These are phyloP conservation scores for Leuciscus idus DNA, from an alignment of 2,113 vertebrate species.

Conservation along the genomic window DNA sequence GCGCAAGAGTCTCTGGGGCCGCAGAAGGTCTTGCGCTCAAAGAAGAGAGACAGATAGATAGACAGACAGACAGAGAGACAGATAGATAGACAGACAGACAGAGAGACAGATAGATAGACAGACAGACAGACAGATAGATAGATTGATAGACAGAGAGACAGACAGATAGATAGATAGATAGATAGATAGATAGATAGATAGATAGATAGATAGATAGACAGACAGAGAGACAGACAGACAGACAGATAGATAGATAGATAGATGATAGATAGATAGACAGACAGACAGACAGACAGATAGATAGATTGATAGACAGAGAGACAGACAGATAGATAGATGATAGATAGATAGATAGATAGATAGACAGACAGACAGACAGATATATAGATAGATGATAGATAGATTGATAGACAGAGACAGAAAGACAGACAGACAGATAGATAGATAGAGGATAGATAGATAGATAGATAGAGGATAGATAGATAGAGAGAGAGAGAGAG, in stretches of 20 bases:
- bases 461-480: too few species aligned
- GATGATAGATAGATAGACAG: not conserved
- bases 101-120: conserved; percentile 55
- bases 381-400: too few species aligned
- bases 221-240: not conserved
- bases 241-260: not conserved
- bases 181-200: not conserved
- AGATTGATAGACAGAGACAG: too few species aligned
- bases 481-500: too few species aligned
- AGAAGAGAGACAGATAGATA: not conserved
- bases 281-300: not conserved
- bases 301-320: conserved; percentile 46
- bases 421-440: too few species aligned
- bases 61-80: not conserved
- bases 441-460: too few species aligned
- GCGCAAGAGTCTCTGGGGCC: not conserved
- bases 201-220: not conserved
- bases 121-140: not conserved
- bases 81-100: conserved; percentile 35
- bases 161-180: not conserved
- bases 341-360: too few species aligned
- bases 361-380: too few species aligned
- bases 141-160: not conserved
- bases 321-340: not conserved
- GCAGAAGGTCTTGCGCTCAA: too few species aligned